Evolutionary conservation across 1,140 invertebrate species (phyloP), one percentile per base, ranked within the genome.

Genomic region (Drosophila athabasca): DNA sequence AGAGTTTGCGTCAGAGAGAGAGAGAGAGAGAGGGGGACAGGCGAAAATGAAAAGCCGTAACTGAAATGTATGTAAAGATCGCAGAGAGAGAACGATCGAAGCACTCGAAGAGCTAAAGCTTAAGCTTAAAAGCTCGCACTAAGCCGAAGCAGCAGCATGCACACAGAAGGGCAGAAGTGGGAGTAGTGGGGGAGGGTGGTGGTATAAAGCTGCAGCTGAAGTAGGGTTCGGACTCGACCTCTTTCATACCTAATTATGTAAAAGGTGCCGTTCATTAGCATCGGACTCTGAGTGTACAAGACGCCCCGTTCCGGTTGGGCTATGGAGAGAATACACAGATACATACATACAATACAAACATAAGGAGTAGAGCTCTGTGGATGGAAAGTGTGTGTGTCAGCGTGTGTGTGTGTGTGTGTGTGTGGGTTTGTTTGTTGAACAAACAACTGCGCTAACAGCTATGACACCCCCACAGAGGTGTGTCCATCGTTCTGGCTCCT

Each of bases 211-310:
- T 69, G 64, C 66, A 43, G 65, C 51, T 65, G 31, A 49, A 69
- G 24, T 39, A 26, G 68, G 64, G 41, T 55, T 26, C 24, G 24
- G 39, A 31, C 35, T 53, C 68, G 61, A 54, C 76, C 76, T 59
- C 75, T 76, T 39, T 59, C 76, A 90, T 91, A 91, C 90, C 90
- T 91, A 91, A 91, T 91, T 73, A 91, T 85, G 71, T 91, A 91
- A 83, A 91, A 89, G 57, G 85, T 91, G 88, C 90, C 90, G 69
- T 91, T 91, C 81, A 91, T 88, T 87, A 91, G 79, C 73, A 91
- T 87, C 53, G 90, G 90, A 83, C 84, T 90, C 79, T 91, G 90
- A 87, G 90, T 90, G 78, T 91, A 91, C 70, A 90, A 57, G 57
- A 90, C 70, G 64, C 87, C 88, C 84, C 84, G 76, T 71, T 91